phyloP scores from a whole-genome alignment of 2,888 invertebrate species.

The Protula sp. region DNA sequence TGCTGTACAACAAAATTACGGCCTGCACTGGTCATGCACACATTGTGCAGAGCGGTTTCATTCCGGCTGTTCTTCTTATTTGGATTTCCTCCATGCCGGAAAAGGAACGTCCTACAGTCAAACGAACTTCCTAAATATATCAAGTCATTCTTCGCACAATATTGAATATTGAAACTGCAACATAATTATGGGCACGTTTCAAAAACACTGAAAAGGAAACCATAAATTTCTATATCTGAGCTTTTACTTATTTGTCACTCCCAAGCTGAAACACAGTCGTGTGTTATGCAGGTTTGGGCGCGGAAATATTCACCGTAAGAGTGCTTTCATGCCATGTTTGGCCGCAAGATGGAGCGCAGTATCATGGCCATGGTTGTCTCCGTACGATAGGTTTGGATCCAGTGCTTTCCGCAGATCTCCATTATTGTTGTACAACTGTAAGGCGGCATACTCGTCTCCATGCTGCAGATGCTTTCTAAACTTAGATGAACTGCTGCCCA shows the following conservation, averaged over 20 bases:
- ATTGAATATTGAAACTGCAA: too few relatives aligned
- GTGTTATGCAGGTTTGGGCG: too few relatives aligned
- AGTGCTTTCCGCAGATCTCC: conserved; percentile 63
- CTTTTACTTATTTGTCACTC: too few relatives aligned
- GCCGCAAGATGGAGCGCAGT: conserved; percentile 66
- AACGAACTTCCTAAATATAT: too few relatives aligned
- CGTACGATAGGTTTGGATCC: conserved; percentile 66
- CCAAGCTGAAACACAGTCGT: too few relatives aligned
- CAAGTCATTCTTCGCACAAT: too few relatives aligned
- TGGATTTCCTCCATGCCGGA: conserved; percentile 64
- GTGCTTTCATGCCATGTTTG: conserved; percentile 64
- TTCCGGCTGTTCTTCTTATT: conserved; percentile 65
- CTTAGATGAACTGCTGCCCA: conserved; percentile 68
- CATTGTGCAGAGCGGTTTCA: conserved; percentile 63
- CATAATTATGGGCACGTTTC: too few relatives aligned
- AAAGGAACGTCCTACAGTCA: conserved; percentile 64
- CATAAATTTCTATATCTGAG: too few relatives aligned
- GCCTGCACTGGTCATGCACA: conserved; percentile 53
- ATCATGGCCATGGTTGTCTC: conserved; percentile 64
- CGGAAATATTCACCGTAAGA: conserved; percentile 59
- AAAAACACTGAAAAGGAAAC: too few relatives aligned
- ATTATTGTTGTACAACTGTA: conserved; percentile 63
- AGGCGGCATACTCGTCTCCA: conserved; percentile 67
- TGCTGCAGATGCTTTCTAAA: conserved; percentile 66
- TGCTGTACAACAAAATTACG: conserved; percentile 28